Percentiles rank a stretch among this genome's conserved stretches.
Conservation (phyloP, 35 echinoderm and acorn worm genomes). For the Heliocidaris tuberculata region DNA sequence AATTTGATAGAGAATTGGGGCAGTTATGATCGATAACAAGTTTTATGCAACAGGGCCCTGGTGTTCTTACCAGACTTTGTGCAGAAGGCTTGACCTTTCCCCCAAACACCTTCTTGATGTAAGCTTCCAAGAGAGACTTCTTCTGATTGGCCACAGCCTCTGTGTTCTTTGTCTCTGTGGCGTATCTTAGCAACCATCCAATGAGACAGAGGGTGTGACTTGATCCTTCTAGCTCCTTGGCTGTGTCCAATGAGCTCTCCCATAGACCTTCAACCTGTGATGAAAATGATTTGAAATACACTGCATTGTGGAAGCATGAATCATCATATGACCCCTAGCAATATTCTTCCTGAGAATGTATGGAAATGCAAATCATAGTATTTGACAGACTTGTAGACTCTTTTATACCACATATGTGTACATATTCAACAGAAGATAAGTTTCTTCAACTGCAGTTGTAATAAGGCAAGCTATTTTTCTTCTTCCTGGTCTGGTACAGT, state of each 20-base stretch:
- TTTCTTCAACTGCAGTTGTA: no score
- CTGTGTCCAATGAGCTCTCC: constrained; percentile 38
- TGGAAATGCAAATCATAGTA: no score
- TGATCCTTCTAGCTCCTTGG: constrained; percentile 55
- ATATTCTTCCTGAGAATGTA: not conserved
- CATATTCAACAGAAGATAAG: no score
- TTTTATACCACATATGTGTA: no score
- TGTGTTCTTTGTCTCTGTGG: constrained; percentile 44
- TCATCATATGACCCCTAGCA: not conserved
- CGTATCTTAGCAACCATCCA: constrained; percentile 69
- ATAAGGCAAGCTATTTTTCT: no score
- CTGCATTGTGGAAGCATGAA: not conserved
- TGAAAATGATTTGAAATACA: not conserved
- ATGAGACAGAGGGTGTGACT: constrained; percentile 69
- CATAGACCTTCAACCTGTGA: constrained; percentile 64
- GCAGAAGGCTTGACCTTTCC: constrained; percentile 75
- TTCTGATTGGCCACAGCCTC: constrained; percentile 29
- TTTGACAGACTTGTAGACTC: no score
- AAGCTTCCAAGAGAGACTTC: constrained; percentile 65
- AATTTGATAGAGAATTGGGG: no score
- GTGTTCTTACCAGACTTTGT: constrained; percentile 72
- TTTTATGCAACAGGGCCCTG: no score
- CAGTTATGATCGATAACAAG: no score
- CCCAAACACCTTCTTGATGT: constrained; percentile 77
- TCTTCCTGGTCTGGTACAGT: no score